Percentiles rank a stretch among this genome's conserved stretches.
Evolutionary conservation across 2,888 invertebrate species (phyloP).

Genomic region (Ornithoptera alexandrae): DNA sequence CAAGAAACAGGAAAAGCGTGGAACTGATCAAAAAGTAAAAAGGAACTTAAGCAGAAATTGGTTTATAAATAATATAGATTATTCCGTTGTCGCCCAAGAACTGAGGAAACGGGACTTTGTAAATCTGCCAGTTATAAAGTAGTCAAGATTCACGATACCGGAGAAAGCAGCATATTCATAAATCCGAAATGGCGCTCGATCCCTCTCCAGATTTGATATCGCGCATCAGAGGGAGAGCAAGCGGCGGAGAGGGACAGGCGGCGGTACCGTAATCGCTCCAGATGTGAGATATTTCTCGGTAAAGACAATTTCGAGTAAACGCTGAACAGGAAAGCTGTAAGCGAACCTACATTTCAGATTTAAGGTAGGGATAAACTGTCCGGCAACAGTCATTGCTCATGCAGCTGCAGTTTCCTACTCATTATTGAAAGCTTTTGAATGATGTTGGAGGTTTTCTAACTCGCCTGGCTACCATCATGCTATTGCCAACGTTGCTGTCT

Average conservation of each 20-base stretch:
- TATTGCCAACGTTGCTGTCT: too few relatives aligned
- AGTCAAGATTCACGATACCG: constrained; percentile 3
- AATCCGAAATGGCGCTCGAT: constrained; percentile 25
- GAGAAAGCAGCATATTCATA: constrained; percentile 7
- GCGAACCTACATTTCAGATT: constrained; percentile 16
- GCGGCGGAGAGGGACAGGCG: constrained; percentile 8
- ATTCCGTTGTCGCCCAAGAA: too few relatives aligned
- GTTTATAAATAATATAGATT: too few relatives aligned
- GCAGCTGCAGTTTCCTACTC: too few relatives aligned
- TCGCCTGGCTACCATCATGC: too few relatives aligned
- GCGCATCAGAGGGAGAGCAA: constrained; percentile 13
- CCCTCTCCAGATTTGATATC: constrained; percentile 9
- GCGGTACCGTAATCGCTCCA: constrained; percentile 31
- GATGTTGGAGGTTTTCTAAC: too few relatives aligned
- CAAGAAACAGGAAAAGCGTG: too few relatives aligned
- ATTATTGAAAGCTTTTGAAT: too few relatives aligned
- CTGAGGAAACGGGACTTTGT: not conserved
- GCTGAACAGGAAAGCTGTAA: constrained; percentile 24
- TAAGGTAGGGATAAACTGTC: too few relatives aligned
- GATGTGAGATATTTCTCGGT: constrained; percentile 31
- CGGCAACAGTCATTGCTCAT: too few relatives aligned
- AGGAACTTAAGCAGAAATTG: too few relatives aligned
- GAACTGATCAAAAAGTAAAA: too few relatives aligned
- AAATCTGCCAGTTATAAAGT: constrained; percentile 10
- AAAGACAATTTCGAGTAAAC: constrained; percentile 28